phyloP scores from a whole-genome alignment of 2,113 vertebrate species.

The Elaphurus davidianus region DNA sequence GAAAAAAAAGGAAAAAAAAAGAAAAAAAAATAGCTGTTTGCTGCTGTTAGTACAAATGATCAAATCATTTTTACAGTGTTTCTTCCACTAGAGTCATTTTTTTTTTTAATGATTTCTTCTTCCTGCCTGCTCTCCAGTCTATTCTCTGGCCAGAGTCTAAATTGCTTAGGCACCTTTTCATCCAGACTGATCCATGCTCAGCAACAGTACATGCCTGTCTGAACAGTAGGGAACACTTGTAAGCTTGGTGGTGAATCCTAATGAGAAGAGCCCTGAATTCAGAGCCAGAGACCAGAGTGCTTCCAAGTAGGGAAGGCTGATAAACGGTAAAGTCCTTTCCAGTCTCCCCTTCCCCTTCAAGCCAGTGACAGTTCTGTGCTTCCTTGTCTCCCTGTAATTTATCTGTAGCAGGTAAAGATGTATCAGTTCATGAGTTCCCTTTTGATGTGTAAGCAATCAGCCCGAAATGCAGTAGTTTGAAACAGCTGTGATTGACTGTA shows the following conservation, averaged over 20 bases:
- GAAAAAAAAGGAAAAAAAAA: no score
- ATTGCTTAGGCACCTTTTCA: not conserved
- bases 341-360: not conserved
- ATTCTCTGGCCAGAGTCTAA: not conserved
- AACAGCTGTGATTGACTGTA: not conserved
- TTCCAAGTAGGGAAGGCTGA: not conserved
- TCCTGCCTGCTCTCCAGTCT: not conserved
- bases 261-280: not conserved
- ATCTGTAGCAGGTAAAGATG: not conserved
- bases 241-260: not conserved
- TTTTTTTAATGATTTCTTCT: not conserved
- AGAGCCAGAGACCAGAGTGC: not conserved
- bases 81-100: not conserved
- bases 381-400: not conserved
- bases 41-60: not conserved
- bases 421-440: not conserved
- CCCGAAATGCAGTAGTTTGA: not conserved
- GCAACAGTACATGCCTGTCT: not conserved
- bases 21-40: not conserved
- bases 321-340: rapidly evolving
- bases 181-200: not conserved
- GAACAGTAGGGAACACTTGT: not conserved
- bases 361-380: not conserved
- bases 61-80: not conserved
- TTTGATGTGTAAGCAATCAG: not conserved